phyloP scores from a whole-genome alignment of 2,113 vertebrate genomes.

The Phrynosoma platyrhinos region DNA sequence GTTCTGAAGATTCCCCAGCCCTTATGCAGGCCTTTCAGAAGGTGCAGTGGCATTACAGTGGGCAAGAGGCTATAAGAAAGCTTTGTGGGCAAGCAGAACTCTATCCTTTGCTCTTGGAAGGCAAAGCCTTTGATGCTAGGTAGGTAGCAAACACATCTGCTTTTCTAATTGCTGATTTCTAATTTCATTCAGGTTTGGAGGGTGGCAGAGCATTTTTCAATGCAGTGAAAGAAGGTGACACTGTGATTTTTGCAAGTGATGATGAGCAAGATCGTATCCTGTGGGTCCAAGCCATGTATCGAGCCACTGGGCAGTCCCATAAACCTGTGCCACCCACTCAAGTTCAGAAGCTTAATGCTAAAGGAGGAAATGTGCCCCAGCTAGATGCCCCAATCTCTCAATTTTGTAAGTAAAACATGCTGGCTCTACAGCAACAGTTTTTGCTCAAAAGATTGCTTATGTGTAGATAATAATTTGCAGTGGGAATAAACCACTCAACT shows the following conservation, averaged over 20 bases:
- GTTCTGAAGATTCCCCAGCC: not conserved
- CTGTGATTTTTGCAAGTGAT: constrained; percentile 97
- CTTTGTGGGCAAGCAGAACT: not conserved
- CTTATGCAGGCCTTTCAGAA: not conserved
- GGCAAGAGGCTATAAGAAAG: not conserved
- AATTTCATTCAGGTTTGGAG: constrained; percentile 86
- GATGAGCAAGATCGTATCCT: constrained; percentile 98
- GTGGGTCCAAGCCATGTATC: constrained; percentile 99
- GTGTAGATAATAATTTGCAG: constrained; percentile 12
- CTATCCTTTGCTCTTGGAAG: not conserved
- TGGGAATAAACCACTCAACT: constrained; percentile 1
- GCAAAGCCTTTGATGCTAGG: not conserved
- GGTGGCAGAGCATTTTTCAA: constrained; percentile 98
- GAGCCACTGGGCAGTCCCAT: constrained; percentile 97
- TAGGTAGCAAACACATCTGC: not conserved
- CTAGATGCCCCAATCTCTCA: constrained; percentile 97
- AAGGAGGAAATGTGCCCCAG: constrained; percentile 92
- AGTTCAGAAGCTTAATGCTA: constrained; percentile 98
- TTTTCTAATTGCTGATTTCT: not conserved
- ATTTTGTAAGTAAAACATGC: constrained; percentile 94
- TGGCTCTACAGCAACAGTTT: constrained; percentile 59
- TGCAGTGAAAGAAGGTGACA: constrained; percentile 97
- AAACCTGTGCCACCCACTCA: constrained; percentile 97
- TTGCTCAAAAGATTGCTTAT: constrained; percentile 57
- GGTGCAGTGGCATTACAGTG: too few relatives aligned